A percentile compares a stretch with the other conserved stretches of the same genome.
These are phyloP conservation scores for Sebastes diaconus DNA, from an alignment of 2,797 vertebrate genomes.

Conservation along the genomic window DNA sequence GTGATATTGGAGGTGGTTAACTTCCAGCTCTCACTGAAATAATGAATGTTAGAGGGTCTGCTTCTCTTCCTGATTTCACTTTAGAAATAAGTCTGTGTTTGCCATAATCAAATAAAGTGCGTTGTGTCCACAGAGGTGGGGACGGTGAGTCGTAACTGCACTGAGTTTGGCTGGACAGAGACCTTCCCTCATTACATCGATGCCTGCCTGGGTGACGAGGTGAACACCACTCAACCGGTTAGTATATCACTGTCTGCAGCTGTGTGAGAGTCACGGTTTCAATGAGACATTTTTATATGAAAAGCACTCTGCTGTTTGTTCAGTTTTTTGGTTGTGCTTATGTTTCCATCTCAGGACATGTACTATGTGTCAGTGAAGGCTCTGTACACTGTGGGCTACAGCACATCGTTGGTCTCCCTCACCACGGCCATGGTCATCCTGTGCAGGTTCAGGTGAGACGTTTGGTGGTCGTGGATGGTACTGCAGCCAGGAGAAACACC, in stretches of 20 bases:
- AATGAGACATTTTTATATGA: background rate
- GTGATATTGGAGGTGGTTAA: background rate
- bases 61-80: background rate
- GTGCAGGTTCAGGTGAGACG: constrained; percentile 94
- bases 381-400: constrained; percentile 96
- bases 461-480: background rate
- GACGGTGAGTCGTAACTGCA: constrained; percentile 93
- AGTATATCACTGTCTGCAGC: constrained; percentile 1
- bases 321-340: background rate
- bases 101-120: background rate
- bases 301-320: background rate
- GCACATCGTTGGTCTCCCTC: constrained; percentile 94
- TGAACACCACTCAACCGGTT: constrained; percentile 83
- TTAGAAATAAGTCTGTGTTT: background rate
- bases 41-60: background rate
- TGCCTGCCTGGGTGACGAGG: constrained; percentile 85
- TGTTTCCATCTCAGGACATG: constrained; percentile 80
- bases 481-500: background rate
- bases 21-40: background rate
- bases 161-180: constrained; percentile 92
- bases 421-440: constrained; percentile 96
- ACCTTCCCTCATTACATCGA: constrained; percentile 92
- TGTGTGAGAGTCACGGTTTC: background rate
- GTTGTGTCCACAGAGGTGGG: constrained; percentile 75
- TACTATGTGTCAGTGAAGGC: constrained; percentile 94